phyloP scores from a whole-genome alignment of 2,888 invertebrate species.

The Dynastes grantii region DNA sequence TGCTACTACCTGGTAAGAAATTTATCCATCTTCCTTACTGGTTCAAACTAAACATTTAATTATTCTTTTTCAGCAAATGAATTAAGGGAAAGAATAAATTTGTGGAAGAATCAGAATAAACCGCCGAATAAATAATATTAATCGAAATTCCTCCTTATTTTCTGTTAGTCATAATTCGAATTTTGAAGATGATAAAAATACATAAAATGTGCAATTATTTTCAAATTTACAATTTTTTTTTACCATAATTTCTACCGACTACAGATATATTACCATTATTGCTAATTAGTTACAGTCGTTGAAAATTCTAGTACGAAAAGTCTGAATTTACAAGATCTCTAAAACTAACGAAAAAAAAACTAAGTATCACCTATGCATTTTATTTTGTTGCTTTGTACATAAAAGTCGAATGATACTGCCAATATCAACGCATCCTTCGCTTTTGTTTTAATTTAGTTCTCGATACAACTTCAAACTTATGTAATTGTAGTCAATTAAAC shows the following conservation, averaged over 20 bases:
- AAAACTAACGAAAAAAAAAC: slow-evolving; percentile 5
- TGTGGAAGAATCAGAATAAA: slow-evolving; percentile 83
- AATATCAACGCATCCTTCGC: slow-evolving; percentile 35
- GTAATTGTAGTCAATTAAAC: slow-evolving; percentile 38
- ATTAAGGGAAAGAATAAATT: slow-evolving; percentile 87
- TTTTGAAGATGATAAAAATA: not conserved
- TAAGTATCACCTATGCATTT: slow-evolving; percentile 26
- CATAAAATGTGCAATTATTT: slow-evolving; percentile 27
- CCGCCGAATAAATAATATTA: slow-evolving; percentile 46
- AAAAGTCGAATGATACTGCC: slow-evolving; percentile 44
- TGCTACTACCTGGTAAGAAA: slow-evolving; percentile 86
- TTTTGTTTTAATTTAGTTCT: slow-evolving; percentile 20
- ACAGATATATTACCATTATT: not conserved
- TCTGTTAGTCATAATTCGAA: slow-evolving; percentile 13
- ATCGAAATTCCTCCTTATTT: slow-evolving; percentile 10
- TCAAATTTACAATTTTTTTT: slow-evolving; percentile 3
- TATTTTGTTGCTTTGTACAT: slow-evolving; percentile 40
- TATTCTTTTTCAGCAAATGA: slow-evolving; percentile 79
- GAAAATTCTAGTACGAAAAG: slow-evolving; percentile 33
- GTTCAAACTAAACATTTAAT: not conserved
- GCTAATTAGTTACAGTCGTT: slow-evolving; percentile 6
- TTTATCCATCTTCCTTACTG: not conserved
- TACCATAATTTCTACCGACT: not conserved
- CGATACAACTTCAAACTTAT: slow-evolving; percentile 14
- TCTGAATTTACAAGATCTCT: slow-evolving; percentile 41